phyloP scores from a whole-genome alignment of 2,113 vertebrate species.

The Ptychochromis oligacanthus region DNA sequence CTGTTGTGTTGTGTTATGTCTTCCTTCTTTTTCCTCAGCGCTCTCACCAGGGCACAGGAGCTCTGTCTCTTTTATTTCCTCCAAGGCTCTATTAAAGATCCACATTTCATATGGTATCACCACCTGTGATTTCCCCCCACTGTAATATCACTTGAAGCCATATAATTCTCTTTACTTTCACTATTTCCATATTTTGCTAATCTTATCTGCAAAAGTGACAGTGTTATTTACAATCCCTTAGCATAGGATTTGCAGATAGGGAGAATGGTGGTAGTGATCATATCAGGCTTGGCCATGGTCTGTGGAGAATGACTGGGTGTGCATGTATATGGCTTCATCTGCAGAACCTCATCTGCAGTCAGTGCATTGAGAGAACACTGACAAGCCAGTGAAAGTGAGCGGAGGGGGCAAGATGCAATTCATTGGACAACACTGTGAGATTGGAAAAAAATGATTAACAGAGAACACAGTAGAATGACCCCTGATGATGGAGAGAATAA shows the following conservation, averaged over 20 bases:
- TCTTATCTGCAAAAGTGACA: slow-evolving; percentile 73
- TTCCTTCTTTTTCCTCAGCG: not conserved
- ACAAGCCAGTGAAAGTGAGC: slow-evolving; percentile 15
- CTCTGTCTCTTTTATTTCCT: slow-evolving; percentile 22
- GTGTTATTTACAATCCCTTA: slow-evolving; percentile 72
- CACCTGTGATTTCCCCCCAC: slow-evolving; percentile 46
- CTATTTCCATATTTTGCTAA: slow-evolving; percentile 61
- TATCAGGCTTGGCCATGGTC: slow-evolving; percentile 57
- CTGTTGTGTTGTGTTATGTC: slow-evolving; percentile 36
- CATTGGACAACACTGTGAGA: slow-evolving; percentile 1
- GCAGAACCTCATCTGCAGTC: slow-evolving; percentile 57
- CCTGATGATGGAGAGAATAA: slow-evolving; percentile 36
- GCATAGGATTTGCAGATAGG: slow-evolving; percentile 64
- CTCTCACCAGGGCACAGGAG: slow-evolving; percentile 9
- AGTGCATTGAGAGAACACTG: slow-evolving; percentile 28
- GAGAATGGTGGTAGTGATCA: slow-evolving; percentile 52
- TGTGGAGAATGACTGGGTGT: slow-evolving; percentile 50
- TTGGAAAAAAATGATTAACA: slow-evolving; percentile 17
- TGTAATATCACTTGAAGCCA: slow-evolving; percentile 51
- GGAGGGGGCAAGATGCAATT: slow-evolving; percentile 15
- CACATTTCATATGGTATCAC: slow-evolving; percentile 60
- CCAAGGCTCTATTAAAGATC: slow-evolving; percentile 51
- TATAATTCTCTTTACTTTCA: slow-evolving; percentile 59
- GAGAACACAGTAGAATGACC: slow-evolving; percentile 25
- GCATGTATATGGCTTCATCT: slow-evolving; percentile 62